Evolutionary conservation across 2,797 vertebrate species (phyloP).

Genomic region (Delichon dasypus): DNA sequence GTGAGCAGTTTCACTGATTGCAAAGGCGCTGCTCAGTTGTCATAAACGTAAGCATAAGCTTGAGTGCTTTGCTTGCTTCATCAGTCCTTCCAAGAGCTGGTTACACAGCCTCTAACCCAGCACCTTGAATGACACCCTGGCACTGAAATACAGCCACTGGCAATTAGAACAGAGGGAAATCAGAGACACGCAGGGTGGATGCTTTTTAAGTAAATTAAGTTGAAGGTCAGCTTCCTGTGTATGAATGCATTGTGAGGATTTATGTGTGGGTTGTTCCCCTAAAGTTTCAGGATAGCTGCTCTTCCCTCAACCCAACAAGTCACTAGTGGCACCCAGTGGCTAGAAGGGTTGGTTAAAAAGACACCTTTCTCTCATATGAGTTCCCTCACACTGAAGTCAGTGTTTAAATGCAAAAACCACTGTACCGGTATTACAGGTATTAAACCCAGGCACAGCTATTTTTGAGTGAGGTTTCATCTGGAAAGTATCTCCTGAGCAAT

Average conservation of each 20-base stretch:
- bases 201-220: background rate
- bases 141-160: background rate
- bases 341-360: constrained; percentile 63
- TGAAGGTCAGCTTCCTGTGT: background rate
- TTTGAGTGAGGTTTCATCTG: background rate
- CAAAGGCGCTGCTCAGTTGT: background rate
- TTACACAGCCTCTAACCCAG: background rate
- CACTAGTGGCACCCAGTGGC: constrained; percentile 68
- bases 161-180: background rate
- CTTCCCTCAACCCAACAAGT: constrained; percentile 48
- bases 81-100: background rate
- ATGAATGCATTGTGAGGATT: background rate
- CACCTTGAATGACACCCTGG: background rate
- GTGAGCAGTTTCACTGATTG: background rate
- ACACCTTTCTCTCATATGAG: background rate
- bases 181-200: background rate
- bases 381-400: background rate
- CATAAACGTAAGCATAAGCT: background rate
- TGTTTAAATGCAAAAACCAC: constrained; percentile 22
- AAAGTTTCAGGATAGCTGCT: background rate
- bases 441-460: background rate
- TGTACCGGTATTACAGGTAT: background rate
- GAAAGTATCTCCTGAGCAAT: constrained; percentile 20
- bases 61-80: background rate
- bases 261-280: background rate